Conservation (phyloP, 2,113 vertebrate species). For the Vidua macroura region DNA sequence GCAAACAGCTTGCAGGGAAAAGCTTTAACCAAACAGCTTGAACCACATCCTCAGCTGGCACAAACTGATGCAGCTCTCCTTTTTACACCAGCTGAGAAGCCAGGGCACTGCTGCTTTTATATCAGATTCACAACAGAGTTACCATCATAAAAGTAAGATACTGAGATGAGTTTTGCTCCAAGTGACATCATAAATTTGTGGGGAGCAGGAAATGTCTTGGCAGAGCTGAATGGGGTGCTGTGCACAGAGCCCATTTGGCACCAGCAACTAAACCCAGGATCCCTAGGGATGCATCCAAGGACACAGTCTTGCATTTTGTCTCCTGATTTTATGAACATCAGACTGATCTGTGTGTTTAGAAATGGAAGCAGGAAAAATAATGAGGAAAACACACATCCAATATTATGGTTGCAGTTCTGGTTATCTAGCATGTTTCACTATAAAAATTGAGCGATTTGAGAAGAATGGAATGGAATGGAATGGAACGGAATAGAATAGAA, state of each 20-base stretch:
- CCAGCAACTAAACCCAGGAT: not conserved
- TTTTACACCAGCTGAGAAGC: not conserved
- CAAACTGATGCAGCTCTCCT: not conserved
- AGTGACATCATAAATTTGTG: slow-evolving; percentile 15
- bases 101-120: slow-evolving; percentile 18
- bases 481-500: not conserved
- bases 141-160: not conserved
- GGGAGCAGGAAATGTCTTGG: not conserved
- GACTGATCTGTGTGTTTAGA: not conserved
- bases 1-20: not conserved
- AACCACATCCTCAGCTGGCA: slow-evolving; percentile 6
- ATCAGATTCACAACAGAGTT: not conserved
- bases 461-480: not conserved
- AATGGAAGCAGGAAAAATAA: not conserved
- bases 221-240: not conserved
- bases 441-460: not conserved
- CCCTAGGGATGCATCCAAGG: not conserved
- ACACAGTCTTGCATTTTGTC: not conserved
- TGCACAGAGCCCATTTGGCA: not conserved
- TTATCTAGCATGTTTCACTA: not conserved
- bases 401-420: not conserved
- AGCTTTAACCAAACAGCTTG: not conserved
- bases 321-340: not conserved
- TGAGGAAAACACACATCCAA: not conserved
- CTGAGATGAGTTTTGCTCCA: slow-evolving; percentile 5